Base-by-base conservation (phyloP, 1,140 invertebrate genomes). In the Nasonia vitripennis region DNA sequence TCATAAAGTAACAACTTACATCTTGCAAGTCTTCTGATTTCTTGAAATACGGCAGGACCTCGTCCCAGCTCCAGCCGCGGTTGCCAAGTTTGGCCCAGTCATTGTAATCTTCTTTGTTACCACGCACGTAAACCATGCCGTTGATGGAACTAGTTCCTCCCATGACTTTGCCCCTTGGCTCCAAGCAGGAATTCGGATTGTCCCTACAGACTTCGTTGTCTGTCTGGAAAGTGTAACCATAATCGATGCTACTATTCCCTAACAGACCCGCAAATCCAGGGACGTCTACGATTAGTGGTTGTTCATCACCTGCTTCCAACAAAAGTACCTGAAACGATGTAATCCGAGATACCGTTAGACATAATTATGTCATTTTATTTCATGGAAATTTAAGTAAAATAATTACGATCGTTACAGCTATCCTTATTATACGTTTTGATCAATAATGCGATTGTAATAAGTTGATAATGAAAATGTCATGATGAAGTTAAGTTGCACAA, bases 121-220 rank as follows among this genome's bases (percentile, higher is more conserved):
- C 95, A 80, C 95, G 89, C 5, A 95, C 93, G 89, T 95, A 96
- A 11, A 95, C 93, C 94, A 96, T 95, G 31, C 93, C 94, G 89
- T 96, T 96, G 14, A 95, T 89, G 12, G 93, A 93, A 27, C 94
- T 94, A n/a, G 93, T 94, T 5, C 95, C 95, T 6, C 95, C 95
- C 88, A 94, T 85, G 37, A 94, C 94, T 88, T 94, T 94, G 14
- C 78, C 78, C 2, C 77, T 37, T 77, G 74, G 74, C 20, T 7
- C 55, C 17, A 1, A 1, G 20, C 55, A 62, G 20, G 55, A 20
- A 20, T 7, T n/a, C 17, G 55, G 55, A 62, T 62, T 20, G 7
- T n/a, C 20, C 4, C 17, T 62, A n/a, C 41, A 45, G 41, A 45
- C 10, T 9, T 45, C 41, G 9, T 45, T 45, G 41, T 68, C 14